A percentile compares a stretch with the other conserved stretches of the same genome.
Conservation (phyloP, 1,140 invertebrate genomes). For the Pararge aegeria region DNA sequence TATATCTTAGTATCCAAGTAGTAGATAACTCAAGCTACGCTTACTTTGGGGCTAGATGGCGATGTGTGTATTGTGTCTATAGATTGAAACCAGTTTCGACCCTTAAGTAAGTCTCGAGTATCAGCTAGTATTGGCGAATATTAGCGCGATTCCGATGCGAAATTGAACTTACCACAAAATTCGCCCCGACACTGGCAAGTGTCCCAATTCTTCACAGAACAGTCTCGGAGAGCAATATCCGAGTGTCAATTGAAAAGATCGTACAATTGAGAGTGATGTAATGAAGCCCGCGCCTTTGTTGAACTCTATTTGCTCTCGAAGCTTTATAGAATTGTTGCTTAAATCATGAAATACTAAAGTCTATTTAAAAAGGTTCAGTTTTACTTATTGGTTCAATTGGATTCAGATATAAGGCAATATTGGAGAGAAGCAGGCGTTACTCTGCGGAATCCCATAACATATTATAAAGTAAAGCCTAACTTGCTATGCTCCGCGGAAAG, state of each 20-base stretch:
- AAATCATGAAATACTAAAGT: background rate
- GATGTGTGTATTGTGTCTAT: too few relatives aligned
- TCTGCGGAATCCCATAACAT: too few relatives aligned
- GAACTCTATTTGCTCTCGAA: background rate
- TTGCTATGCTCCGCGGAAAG: too few relatives aligned
- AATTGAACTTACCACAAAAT: slow-evolving; percentile 25
- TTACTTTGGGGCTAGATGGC: too few relatives aligned
- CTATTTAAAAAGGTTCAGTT: too few relatives aligned
- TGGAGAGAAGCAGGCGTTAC: too few relatives aligned
- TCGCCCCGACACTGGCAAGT: slow-evolving; percentile 28
- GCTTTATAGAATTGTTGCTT: background rate
- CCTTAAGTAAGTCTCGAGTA: slow-evolving; percentile 11
- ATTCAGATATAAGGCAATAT: too few relatives aligned
- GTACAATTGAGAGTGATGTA: slow-evolving; percentile 25
- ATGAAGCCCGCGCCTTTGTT: slow-evolving; percentile 13
- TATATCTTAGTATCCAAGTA: too few relatives aligned
- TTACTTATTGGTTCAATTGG: too few relatives aligned
- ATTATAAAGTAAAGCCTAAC: too few relatives aligned
- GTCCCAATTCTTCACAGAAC: slow-evolving; percentile 31
- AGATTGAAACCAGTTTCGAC: background rate
- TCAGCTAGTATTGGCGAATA: too few relatives aligned
- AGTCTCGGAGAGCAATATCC: slow-evolving; percentile 23
- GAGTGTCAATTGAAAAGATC: slow-evolving; percentile 18
- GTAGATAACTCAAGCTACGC: too few relatives aligned
- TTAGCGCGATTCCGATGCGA: slow-evolving; percentile 20